Evolutionary conservation across 2,888 invertebrate genomes (phyloP), one percentile per base, ranked within the genome.

Genomic region (Leucania comma): DNA sequence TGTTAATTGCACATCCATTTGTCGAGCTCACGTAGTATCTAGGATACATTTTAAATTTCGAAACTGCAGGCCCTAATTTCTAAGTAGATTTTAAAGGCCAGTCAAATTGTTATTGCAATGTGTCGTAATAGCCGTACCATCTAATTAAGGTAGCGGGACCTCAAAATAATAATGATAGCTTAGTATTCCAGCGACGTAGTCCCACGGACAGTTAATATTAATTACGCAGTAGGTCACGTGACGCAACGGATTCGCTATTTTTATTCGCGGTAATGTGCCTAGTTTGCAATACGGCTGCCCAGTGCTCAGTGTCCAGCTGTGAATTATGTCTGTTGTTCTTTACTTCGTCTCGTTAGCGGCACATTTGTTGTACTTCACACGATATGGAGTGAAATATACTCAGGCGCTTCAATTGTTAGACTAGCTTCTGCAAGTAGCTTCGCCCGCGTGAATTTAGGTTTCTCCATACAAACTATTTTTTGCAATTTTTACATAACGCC

Each of bases 171-270:
- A 17, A 54, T 38, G n/a, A 17, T 32, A 35, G 24, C 32, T 78
- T 69, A 68, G n/a, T 75, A 82, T 78, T 68, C 74, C 8, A 4
- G 14, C 17, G 22, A 32, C 68, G 72, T 57, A 10, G 35, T 29
- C n/a, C 3, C n/a, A 48, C 51, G 38, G 63, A 50, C 69, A 58
- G 46, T 48, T 50, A 17, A 61, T 68, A 68, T 80, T 66, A 58
- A 75, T 88, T 87, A 87, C 78, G 87, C 80, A 84, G 86, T 29
- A 53, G 32, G 67, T 48, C 60, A 85, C 88, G 90, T 88, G 89
- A 84, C 86, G 70, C 73, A 57, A 57, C 83, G 86, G 83, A 84
- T 85, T 84, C 12, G 70, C 38, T 60, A 62, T 70, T 70, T 72
- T 81, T 72, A 69, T 80, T 75, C 26, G 59, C 9, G 50, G 67